Percentiles rank a stretch among this genome's conserved stretches.
Evolutionary conservation across 2,797 vertebrate genomes (phyloP).

Genomic region (Xyrichtys novacula): DNA sequence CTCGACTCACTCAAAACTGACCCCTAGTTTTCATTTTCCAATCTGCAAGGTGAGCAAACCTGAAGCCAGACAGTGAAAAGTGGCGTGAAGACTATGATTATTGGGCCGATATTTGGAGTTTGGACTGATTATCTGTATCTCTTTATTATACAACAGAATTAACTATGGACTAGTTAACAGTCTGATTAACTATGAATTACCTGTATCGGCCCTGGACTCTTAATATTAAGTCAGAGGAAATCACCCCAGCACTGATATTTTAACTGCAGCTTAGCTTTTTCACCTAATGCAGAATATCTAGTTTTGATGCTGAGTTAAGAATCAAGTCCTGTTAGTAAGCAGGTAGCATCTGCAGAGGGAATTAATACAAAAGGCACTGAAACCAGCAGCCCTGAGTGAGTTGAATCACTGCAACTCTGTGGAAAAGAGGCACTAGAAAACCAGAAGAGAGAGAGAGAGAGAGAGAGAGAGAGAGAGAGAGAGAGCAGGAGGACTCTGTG

Average conservation of each 20-base stretch:
- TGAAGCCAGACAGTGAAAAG: neutral
- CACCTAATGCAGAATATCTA: neutral
- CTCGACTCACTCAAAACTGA: neutral
- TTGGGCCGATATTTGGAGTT: too few species aligned
- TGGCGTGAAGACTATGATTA: too few species aligned
- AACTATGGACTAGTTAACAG: too few species aligned
- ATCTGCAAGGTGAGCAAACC: neutral
- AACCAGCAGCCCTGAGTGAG: neutral
- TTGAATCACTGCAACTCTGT: neutral
- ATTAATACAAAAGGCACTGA: neutral
- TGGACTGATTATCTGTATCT: too few species aligned
- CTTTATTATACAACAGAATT: too few species aligned
- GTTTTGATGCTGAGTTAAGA: neutral
- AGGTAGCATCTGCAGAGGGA: neutral
- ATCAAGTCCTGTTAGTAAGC: neutral
- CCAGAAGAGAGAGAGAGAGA: slow-evolving; percentile 17
- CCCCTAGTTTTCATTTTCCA: neutral
- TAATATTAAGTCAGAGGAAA: neutral
- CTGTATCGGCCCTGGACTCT: too few species aligned
- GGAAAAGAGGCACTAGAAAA: slow-evolving; percentile 9
- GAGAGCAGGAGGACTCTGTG: slow-evolving; percentile 20
- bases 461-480: too few species aligned
- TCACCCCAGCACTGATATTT: neutral
- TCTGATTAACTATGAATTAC: too few species aligned
- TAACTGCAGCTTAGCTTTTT: too few species aligned